Conservation (phyloP, 1,140 invertebrate species). For the Formica selysi region DNA sequence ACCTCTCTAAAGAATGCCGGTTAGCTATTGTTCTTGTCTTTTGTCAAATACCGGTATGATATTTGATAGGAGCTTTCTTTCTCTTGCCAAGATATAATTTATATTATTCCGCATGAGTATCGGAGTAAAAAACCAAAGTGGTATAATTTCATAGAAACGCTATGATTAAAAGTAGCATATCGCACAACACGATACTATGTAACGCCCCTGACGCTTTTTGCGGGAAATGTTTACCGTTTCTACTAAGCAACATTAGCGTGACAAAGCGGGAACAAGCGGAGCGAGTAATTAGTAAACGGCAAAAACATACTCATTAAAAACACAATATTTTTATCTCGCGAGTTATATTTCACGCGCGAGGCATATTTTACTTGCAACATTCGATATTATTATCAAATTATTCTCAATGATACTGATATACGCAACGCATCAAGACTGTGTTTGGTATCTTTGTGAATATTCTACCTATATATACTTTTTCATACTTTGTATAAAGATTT, state of each 20-base stretch:
- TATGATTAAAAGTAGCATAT: conserved; percentile 56
- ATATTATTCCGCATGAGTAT: not conserved
- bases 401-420: not conserved
- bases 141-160: conserved; percentile 39
- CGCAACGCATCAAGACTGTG: not conserved
- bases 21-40: no score
- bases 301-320: conserved; percentile 59
- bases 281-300: conserved; percentile 63
- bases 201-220: conserved; percentile 52
- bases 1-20: not conserved
- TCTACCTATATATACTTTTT: no score
- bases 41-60: not conserved
- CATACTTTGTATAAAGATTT: no score
- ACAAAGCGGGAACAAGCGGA: conserved; percentile 55
- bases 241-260: conserved; percentile 53
- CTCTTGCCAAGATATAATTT: not conserved
- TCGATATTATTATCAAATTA: not conserved
- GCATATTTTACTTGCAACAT: conserved; percentile 6
- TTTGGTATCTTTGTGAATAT: no score
- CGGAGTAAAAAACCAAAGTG: not conserved
- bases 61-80: not conserved
- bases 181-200: conserved; percentile 25
- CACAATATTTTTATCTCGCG: conserved; percentile 46
- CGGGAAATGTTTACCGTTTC: conserved; percentile 57
- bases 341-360: not conserved